phyloP scores from a whole-genome alignment of 1,140 invertebrate species.

The Streblospio benedicti region DNA sequence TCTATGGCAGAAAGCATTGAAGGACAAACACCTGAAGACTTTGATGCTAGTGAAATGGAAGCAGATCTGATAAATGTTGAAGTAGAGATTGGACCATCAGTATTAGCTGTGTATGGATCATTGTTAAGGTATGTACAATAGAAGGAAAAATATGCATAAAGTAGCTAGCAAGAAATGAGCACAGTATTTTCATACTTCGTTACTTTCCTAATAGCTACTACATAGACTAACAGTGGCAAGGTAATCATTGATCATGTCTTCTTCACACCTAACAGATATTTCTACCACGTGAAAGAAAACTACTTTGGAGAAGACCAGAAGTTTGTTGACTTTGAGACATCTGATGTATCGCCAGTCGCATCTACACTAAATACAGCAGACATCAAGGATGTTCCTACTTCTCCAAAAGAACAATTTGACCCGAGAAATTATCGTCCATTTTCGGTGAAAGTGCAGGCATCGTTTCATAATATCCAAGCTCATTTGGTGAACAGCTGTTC shows the following conservation, averaged over 20 bases:
- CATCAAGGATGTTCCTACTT: constrained; percentile 2
- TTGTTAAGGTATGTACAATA: constrained; percentile 78
- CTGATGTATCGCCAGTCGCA: too few relatives aligned
- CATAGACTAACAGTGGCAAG: not conserved
- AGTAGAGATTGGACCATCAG: constrained; percentile 82
- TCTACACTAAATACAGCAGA: too few relatives aligned
- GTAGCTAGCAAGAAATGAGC: too few relatives aligned
- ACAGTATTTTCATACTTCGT: constrained; percentile 54
- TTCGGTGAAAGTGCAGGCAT: constrained; percentile 84
- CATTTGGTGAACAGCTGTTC: constrained; percentile 55
- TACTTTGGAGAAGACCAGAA: constrained; percentile 90
- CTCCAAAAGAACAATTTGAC: constrained; percentile 52
- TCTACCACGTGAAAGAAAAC: constrained; percentile 72
- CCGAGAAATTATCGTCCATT: constrained; percentile 76
- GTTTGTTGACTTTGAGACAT: constrained; percentile 77
- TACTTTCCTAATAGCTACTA: not conserved
- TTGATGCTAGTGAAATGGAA: constrained; percentile 73
- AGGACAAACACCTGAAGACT: constrained; percentile 50
- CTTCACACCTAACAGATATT: not conserved
- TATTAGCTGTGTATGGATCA: constrained; percentile 79
- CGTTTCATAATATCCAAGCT: constrained; percentile 87
- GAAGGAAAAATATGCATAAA: too few relatives aligned
- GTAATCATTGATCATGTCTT: too few relatives aligned
- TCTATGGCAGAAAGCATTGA: constrained; percentile 18
- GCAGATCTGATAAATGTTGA: constrained; percentile 83